These are phyloP conservation scores for Epinephelus malabaricus DNA, from an alignment of 2,797 vertebrate genomes.

Conservation along the genomic window DNA sequence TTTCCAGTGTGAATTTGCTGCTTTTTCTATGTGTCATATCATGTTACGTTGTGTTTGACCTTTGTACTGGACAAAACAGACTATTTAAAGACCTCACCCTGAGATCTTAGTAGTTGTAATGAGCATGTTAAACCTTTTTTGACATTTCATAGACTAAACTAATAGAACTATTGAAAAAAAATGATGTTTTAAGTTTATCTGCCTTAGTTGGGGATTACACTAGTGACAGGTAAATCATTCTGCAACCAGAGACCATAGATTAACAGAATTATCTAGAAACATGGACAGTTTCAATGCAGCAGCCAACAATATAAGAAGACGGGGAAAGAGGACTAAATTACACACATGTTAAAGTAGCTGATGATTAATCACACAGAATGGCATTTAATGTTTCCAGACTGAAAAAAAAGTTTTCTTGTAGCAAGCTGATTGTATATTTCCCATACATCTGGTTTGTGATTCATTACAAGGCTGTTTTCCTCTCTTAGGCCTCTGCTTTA, in stretches of 20 bases:
- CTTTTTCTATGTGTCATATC: not conserved
- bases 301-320: too few relatives aligned
- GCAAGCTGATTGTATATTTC: not conserved
- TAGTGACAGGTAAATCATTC: too few relatives aligned
- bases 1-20: not conserved
- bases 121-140: not conserved
- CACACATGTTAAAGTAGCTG: too few relatives aligned
- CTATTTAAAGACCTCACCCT: not conserved
- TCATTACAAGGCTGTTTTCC: not conserved
- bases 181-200: not conserved
- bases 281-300: too few relatives aligned
- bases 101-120: not conserved
- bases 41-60: not conserved
- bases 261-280: too few relatives aligned
- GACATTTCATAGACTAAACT: not conserved
- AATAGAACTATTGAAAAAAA: too few relatives aligned
- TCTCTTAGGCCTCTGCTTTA: constrained; percentile 57
- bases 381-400: not conserved
- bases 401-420: not conserved
- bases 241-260: too few relatives aligned
- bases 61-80: not conserved
- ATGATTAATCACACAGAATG: not conserved
- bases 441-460: not conserved
- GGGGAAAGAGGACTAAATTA: too few relatives aligned
- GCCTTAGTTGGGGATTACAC: not conserved